Evolutionary conservation across 2,797 vertebrate species (phyloP).

Genomic region (Gobionotothen gibberifrons): DNA sequence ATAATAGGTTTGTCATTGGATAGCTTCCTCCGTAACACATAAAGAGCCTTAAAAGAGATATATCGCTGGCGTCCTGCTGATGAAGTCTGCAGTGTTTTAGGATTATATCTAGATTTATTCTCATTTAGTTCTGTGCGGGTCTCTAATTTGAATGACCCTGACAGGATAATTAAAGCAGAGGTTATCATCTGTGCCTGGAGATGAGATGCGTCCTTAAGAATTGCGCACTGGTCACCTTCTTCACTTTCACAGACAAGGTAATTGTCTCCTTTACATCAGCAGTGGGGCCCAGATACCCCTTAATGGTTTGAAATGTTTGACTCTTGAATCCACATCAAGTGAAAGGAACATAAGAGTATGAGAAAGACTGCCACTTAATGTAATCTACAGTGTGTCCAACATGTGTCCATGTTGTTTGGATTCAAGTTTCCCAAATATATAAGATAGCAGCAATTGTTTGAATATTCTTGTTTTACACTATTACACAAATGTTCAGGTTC

Average conservation of each 20-base stretch:
- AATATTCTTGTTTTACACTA: neutral
- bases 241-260: slow-evolving; percentile 42
- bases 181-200: slow-evolving; percentile 72
- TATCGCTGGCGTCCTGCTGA: slow-evolving; percentile 73
- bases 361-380: neutral
- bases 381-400: neutral
- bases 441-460: neutral
- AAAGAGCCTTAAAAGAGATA: slow-evolving; percentile 83
- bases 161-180: slow-evolving; percentile 79
- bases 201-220: slow-evolving; percentile 59
- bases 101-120: slow-evolving; percentile 84
- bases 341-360: neutral
- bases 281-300: neutral
- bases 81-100: slow-evolving; percentile 79
- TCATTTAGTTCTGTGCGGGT: slow-evolving; percentile 79
- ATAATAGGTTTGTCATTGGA: slow-evolving; percentile 86
- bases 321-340: slow-evolving; percentile 10
- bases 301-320: neutral
- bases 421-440: neutral
- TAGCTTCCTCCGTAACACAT: slow-evolving; percentile 72
- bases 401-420: neutral
- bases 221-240: slow-evolving; percentile 56
- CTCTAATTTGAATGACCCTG: slow-evolving; percentile 83
- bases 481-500: too few species aligned
- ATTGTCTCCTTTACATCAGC: slow-evolving; percentile 24